Evolutionary conservation across 1,140 invertebrate species (phyloP).

Genomic region (Forficula auricularia): DNA sequence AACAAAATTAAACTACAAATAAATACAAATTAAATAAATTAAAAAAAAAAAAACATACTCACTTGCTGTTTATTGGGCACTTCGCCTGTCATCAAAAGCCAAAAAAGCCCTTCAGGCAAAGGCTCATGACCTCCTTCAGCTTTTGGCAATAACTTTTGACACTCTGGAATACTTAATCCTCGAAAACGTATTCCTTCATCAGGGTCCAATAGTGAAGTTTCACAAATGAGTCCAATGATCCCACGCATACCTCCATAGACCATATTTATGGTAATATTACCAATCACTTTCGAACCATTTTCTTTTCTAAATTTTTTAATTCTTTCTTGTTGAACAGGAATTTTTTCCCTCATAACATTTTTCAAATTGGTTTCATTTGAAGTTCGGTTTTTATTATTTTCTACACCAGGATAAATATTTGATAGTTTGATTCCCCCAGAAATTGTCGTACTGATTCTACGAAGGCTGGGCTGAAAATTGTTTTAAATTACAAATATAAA

Average conservation of each 20-base stretch:
- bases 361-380: no score
- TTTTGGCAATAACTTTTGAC: conserved; percentile 42
- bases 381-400: no score
- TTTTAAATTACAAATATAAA: no score
- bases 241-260: conserved; percentile 53
- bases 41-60: no score
- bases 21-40: no score
- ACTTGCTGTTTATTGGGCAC: conserved; percentile 28
- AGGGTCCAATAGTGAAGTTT: conserved; percentile 48
- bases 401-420: no score
- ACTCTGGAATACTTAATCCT: conserved; percentile 48
- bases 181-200: conserved; percentile 51
- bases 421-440: no score
- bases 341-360: no score
- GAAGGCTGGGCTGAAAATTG: no score
- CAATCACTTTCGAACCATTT: conserved; percentile 33
- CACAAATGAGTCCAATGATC: conserved; percentile 44
- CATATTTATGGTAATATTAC: conserved; percentile 40
- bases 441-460: no score
- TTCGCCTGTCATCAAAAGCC: conserved; percentile 45
- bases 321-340: conserved; percentile 19
- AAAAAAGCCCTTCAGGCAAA: conserved; percentile 49
- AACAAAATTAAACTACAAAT: no score
- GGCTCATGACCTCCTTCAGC: conserved; percentile 39
- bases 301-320: conserved; percentile 33